A percentile compares a stretch with the other conserved stretches of the same genome.
phyloP scores from a whole-genome alignment of 2,113 vertebrate species.

The Mesembrinibis cayennensis region DNA sequence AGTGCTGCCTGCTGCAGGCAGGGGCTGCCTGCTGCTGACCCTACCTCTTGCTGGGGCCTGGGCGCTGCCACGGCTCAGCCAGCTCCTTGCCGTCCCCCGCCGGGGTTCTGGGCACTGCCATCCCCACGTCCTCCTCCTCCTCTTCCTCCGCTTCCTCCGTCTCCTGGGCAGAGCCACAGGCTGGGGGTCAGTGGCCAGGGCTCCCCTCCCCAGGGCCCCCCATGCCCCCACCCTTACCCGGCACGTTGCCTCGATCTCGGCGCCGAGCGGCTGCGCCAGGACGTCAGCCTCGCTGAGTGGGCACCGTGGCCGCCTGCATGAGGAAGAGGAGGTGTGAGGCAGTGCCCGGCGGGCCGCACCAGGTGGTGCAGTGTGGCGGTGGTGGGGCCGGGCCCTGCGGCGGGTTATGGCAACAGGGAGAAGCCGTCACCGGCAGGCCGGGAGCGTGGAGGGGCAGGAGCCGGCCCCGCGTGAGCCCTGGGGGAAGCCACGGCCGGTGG shows the following conservation, averaged over 20 bases:
- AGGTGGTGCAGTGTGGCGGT: too few species aligned
- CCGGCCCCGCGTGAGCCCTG: too few species aligned
- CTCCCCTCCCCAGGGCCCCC: background rate
- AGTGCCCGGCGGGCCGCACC: background rate
- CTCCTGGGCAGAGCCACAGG: background rate
- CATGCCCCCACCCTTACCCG: background rate
- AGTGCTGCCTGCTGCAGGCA: too few species aligned
- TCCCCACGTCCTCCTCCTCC: background rate
- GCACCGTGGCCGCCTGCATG: background rate
- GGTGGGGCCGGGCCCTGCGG: background rate
- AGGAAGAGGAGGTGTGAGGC: background rate
- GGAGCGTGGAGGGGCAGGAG: fast-evolving
- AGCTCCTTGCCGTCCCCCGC: fast-evolving
- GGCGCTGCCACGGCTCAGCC: too few species aligned
- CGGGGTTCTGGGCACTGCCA: fast-evolving
- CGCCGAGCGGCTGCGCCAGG: background rate
- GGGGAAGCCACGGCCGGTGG: too few species aligned
- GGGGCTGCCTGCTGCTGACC: too few species aligned
- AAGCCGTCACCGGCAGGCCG: background rate
- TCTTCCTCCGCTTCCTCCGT: background rate
- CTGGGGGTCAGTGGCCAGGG: background rate
- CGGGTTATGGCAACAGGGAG: background rate
- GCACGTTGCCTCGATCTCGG: fast-evolving
- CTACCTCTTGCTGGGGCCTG: background rate
- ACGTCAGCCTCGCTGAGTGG: fast-evolving